Evolutionary conservation across 2,888 invertebrate genomes (phyloP).

Genomic region (Epinotia demarniana): DNA sequence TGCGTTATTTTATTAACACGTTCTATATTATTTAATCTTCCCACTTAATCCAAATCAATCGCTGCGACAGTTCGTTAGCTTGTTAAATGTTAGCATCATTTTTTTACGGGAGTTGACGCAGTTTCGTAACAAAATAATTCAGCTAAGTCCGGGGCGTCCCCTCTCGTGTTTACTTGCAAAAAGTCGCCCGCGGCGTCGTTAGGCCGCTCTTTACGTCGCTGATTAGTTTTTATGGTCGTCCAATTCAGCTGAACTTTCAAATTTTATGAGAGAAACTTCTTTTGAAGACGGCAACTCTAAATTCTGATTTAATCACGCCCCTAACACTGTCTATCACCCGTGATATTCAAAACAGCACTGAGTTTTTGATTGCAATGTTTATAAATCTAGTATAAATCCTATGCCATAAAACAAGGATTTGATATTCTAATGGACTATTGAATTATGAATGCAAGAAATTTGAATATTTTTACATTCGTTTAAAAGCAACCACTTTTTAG

Average conservation of each 20-base stretch:
- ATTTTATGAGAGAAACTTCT: constrained; percentile 56
- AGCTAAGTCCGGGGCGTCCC: constrained; percentile 56
- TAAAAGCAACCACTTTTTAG: constrained; percentile 17
- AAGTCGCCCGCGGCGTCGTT: constrained; percentile 66
- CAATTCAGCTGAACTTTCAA: constrained; percentile 58
- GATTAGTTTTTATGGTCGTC: constrained; percentile 72
- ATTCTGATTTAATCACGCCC: constrained; percentile 33
- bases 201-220: constrained; percentile 65
- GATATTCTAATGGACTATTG: constrained; percentile 28
- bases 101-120: constrained; percentile 64
- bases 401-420: constrained; percentile 14
- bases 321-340: neutral
- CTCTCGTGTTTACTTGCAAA: constrained; percentile 67
- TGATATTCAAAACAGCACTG: neutral
- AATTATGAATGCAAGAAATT: constrained; percentile 26
- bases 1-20: too few species aligned
- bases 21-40: neutral
- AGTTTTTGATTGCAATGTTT: neutral
- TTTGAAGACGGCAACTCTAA: constrained; percentile 47
- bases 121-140: constrained; percentile 67
- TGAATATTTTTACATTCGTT: constrained; percentile 31
- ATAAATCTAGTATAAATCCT: constrained; percentile 4
- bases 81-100: constrained; percentile 58
- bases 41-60: constrained; percentile 23
- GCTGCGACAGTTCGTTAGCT: constrained; percentile 33